These are phyloP conservation scores for Phasia obesa DNA, from an alignment of 2,888 invertebrate species.

Conservation along the genomic window DNA sequence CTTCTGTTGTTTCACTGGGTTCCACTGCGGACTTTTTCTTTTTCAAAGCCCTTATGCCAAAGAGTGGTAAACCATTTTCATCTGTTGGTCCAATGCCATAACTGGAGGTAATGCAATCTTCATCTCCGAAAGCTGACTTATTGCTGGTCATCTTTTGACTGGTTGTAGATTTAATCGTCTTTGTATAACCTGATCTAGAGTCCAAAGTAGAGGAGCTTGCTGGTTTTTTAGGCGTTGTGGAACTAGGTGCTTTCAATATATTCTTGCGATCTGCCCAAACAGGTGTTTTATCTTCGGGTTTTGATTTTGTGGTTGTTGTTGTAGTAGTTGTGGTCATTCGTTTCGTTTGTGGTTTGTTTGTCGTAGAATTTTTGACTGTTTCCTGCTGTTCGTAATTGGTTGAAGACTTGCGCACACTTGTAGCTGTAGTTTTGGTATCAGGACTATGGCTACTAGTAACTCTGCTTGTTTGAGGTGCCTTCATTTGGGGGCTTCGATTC, in stretches of 20 bases:
- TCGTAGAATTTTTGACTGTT: constrained; percentile 20
- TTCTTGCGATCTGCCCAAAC: constrained; percentile 79
- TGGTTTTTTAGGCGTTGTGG: constrained; percentile 64
- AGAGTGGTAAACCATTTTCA: constrained; percentile 90
- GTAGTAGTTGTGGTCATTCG: constrained; percentile 46
- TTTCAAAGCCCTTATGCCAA: constrained; percentile 89
- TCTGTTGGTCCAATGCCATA: constrained; percentile 93
- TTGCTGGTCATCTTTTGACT: constrained; percentile 77
- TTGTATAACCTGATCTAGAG: constrained; percentile 60
- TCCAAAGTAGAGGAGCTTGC: constrained; percentile 59
- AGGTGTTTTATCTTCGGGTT: constrained; percentile 73
- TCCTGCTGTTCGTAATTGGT: constrained; percentile 34
- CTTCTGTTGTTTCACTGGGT: constrained; percentile 86
- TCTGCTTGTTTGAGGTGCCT: not conserved
- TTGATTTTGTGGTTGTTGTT: constrained; percentile 53
- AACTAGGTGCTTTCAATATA: constrained; percentile 74
- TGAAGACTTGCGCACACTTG: constrained; percentile 10
- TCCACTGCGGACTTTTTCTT: constrained; percentile 82
- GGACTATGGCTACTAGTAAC: constrained; percentile 45
- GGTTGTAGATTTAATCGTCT: constrained; percentile 69
- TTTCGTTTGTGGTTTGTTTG: constrained; percentile 71
- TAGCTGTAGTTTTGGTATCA: constrained; percentile 26
- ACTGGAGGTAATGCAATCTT: constrained; percentile 89
- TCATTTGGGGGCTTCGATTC: constrained; percentile 50
- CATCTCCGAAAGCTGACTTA: constrained; percentile 75